Evolutionary conservation across 2,888 invertebrate species (phyloP), one percentile per base, ranked within the genome.

Genomic region (Oeneis ivallda): DNA sequence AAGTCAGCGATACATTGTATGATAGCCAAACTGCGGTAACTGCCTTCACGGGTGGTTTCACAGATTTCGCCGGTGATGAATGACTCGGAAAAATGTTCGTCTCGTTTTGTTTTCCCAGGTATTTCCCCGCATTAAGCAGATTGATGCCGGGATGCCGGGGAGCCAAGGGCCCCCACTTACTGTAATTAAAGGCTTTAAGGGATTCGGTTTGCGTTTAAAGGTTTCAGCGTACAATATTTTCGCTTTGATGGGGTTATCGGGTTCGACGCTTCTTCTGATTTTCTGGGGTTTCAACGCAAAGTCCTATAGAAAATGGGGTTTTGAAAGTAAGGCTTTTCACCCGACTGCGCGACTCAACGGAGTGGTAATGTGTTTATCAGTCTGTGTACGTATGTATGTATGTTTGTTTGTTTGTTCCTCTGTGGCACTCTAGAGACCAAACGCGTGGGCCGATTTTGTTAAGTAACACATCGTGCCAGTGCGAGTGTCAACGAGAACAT

Each of bases 131-230:
- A 87, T 88, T 88, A 87, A 87, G 77, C 78, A 82, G 86, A 89
- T 90, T 88, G 87, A 87, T 83, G 84, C 78, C 75, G 77, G 74
- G 87, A 87, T 83, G 84, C 78, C 75, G 77, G 74, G 70, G 62
- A 70, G 72, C 75, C 72, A 69, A 57, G 63, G 71, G 73, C 76
- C 70, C 72, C 78, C 87, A 89, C 89, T 90, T 85, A 86, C 78
- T 79, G 81, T 88, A 88, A 90, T 90, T 90, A 90, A 89, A 86
- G 85, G 84, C 84, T 84, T 85, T 83, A 84, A 85, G 75, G 86
- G 82, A 85, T 85, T 81, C 81, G 79, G 82, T 76, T 74, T 73
- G 79, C 75, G 72, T 80, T 66, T 66, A 65, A 62, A 57, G 65
- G 39, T 45, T 45, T 50, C 26, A 50, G 49, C 32, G 3, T 7